Evolutionary conservation across 2,113 vertebrate species (phyloP), one percentile per base, ranked within the genome.

Genomic region (Urocynchramus pylzowi): DNA sequence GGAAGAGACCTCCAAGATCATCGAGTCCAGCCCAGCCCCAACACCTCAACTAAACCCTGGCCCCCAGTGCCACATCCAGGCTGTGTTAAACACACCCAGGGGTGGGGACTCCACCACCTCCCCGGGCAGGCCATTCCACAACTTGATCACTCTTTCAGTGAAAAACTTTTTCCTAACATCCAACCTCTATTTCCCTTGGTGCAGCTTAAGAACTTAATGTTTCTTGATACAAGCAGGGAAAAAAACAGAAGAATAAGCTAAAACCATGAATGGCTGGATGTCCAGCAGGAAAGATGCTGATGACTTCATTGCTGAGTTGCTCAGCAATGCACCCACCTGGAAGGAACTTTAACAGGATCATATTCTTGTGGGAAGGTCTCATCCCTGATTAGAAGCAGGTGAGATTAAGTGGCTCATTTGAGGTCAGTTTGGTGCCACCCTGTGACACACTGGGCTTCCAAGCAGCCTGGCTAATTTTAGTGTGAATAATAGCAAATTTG

Each of bases 401-500:
- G 20, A 60, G 67, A 75, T 81, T 4, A 63, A 76, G 59, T 74
- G 73, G 35, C 61, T 95, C 44, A 6, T 53, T 42, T 74, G 50
- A 80, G 85, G 77, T 88, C 76, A 68, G 52, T 49, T 39, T 75
- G 59, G 49, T 65, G 33, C 16, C 45, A 30, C 31, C 13, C 11
- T 13, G 12, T 84, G 63, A 50, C 76, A 33, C 28, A 2, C 64
- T 37, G 73, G 84, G 53, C 44, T 83, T 94, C 59, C 33, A 52
- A 70, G 41, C 53, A 83, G 17, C 16, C 84, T 13, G 19, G 49
- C 71, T 96, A 33, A 88, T 96, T 82, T 83, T 75, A 79, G 24
- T 59, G 44, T 63, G 68, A 75, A 42, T 84, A 77, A 93, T 52
- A 95, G 84, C 87, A 91, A 65, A 95, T 96, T 84, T 91, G 80